Base-by-base conservation (phyloP, 2,113 vertebrate species). In the Epinephelus cyanopodus region DNA sequence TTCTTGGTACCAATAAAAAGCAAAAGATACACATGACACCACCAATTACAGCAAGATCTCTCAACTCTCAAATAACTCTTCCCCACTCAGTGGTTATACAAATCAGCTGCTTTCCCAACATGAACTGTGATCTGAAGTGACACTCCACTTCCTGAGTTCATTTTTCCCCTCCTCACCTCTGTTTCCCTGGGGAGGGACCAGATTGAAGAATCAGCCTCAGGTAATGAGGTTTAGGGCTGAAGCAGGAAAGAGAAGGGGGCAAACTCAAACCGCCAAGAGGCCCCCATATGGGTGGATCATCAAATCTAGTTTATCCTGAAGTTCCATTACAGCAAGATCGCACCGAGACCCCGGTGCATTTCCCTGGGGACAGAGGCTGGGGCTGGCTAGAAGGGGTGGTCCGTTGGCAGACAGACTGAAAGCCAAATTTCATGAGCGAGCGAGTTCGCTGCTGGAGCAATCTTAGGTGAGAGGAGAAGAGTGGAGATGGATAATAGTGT, bases 231-330 rank as follows among this genome's bases (percentile, higher is more conserved):
- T 88, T 79, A 69, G 64, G 50, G 45, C 52, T 67, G 50, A 68
- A 65, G 73, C 54, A 23, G 48, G 53, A 39, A 27, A 39, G 61
- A 65, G 47, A 56, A 2, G 52, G 52, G 71, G 25, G 25, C 19
- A 66, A 76, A 77, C 70, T 54, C 63, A 70, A 67, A 81, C 54
- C 11, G 25, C 71, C 79, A 61, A 37, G 57, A 62, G 54, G 75
- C 27, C 33, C 25, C 18, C 23, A 53, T 53, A 77, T 29, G 58
- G 81, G 81, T 71, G 84, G 70, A 89, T 85, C 84, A 88, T 90
- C 87, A 87, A 88, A 91, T 92, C 88, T 87, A 84, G 84, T 92
- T 94, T 77, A 85, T 88, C 88, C 79, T 84, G 75, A 88, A 91
- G 86, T 89, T 92, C 85, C 73, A 91, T 92, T 90, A 86, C 68